Percentiles rank a stretch among this genome's conserved stretches.
Conservation (phyloP, 2,113 vertebrate genomes). For the Alligator mississippiensis region DNA sequence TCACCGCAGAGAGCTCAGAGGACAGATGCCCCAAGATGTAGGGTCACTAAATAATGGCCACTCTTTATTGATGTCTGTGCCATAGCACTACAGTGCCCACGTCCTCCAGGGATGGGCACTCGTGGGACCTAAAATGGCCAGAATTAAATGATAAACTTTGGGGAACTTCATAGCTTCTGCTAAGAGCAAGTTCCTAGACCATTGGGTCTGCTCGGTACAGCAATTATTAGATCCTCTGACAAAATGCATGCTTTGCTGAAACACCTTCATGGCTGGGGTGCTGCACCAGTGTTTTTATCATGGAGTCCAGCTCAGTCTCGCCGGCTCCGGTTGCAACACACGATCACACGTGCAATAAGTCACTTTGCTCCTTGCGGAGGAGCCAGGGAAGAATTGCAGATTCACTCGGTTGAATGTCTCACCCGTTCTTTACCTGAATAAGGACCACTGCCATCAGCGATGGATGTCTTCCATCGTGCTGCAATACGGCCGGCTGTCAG, state of each 20-base stretch:
- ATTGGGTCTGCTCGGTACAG: not conserved
- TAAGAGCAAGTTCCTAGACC: no score
- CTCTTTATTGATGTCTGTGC: not conserved
- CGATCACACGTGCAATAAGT: not conserved
- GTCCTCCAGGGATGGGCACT: not conserved
- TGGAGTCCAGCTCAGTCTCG: not conserved
- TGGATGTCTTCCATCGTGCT: no score
- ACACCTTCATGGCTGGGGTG: not conserved
- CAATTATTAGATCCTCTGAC: rapidly evolving
- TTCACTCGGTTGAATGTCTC: not conserved
- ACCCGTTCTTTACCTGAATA: no score
- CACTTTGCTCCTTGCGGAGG: not conserved
- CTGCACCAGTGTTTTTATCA: not conserved
- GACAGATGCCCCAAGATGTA: not conserved
- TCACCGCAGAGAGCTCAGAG: not conserved
- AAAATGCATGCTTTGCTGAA: not conserved
- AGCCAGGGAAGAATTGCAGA: not conserved
- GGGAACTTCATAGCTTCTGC: not conserved
- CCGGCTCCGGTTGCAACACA: not conserved
- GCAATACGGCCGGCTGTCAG: no score
- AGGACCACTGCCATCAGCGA: no score
- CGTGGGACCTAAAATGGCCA: not conserved
- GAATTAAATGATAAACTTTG: not conserved
- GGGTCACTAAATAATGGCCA: not conserved
- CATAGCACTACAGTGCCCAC: rapidly evolving